Conservation (phyloP, 2,113 vertebrate species). For the Geothlypis trichas region DNA sequence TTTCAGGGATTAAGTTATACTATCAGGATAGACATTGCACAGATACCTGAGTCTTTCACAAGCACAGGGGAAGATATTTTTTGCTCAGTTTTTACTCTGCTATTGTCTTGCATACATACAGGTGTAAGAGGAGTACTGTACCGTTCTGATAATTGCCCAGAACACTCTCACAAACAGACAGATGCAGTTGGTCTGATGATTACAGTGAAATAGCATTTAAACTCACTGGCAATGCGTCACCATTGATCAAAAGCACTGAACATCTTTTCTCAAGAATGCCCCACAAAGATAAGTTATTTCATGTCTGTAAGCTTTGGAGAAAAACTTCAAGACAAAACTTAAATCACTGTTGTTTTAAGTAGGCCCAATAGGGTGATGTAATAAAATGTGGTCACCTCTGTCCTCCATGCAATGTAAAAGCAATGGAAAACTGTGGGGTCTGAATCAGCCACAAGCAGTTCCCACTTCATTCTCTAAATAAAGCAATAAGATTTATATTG, state of each 20-base stretch:
- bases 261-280: not conserved
- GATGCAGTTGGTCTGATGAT: not conserved
- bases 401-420: not conserved
- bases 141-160: not conserved
- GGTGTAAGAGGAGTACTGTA: not conserved
- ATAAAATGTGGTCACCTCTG: not conserved
- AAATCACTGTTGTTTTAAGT: not conserved
- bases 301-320: slow-evolving; percentile 28
- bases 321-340: slow-evolving; percentile 45
- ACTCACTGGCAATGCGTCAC: not conserved
- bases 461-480: not conserved
- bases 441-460: not conserved
- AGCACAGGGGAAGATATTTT: not conserved
- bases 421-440: not conserved
- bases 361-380: not conserved
- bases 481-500: not conserved
- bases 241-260: not conserved
- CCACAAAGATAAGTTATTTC: slow-evolving; percentile 25
- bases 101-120: not conserved
- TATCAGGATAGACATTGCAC: not conserved
- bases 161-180: not conserved
- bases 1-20: not conserved
- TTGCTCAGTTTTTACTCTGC: not conserved
- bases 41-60: not conserved
- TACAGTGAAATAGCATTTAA: not conserved